A percentile compares a stretch with the other conserved stretches of the same genome.
Evolutionary conservation across 2,113 vertebrate genomes (phyloP).

Genomic region (Etheostoma spectabile): DNA sequence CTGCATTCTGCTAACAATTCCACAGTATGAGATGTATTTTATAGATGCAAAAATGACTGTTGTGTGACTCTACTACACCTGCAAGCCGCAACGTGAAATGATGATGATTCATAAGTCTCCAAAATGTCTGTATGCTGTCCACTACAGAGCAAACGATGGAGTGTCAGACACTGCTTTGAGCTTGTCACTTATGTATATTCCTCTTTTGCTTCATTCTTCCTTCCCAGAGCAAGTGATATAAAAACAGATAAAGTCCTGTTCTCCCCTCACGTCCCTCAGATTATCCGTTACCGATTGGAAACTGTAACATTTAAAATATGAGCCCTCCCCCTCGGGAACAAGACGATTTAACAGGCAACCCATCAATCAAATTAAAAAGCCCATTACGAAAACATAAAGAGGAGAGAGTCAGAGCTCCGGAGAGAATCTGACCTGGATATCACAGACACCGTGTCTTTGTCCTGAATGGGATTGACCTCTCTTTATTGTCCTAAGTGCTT

Average conservation of each 20-base stretch:
- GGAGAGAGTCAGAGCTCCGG: conserved; percentile 60
- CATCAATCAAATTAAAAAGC: conserved; percentile 78
- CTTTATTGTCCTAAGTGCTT: conserved; percentile 53
- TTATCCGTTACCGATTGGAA: conserved; percentile 34
- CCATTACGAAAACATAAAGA: conserved; percentile 73
- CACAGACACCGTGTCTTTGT: conserved; percentile 52
- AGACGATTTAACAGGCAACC: conserved; percentile 62
- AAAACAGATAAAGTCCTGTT: conserved; percentile 21
- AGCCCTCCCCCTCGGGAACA: conserved; percentile 33
- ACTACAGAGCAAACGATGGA: not conserved
- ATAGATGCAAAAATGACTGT: not conserved
- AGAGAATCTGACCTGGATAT: conserved; percentile 71
- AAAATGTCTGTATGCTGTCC: too few species aligned
- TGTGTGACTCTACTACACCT: not conserved
- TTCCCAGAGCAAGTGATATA: not conserved
- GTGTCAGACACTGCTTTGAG: not conserved
- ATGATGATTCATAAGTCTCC: not conserved
- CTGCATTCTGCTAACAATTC: not conserved
- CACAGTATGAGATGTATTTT: not conserved
- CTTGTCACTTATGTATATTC: not conserved
- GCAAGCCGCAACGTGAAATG: not conserved
- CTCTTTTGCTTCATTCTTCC: not conserved
- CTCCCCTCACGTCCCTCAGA: conserved; percentile 7
- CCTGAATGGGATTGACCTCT: conserved; percentile 55
- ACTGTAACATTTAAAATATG: conserved; percentile 59